Evolutionary conservation across 2,888 invertebrate species (phyloP).

Genomic region (Leptodirus hochenwartii): DNA sequence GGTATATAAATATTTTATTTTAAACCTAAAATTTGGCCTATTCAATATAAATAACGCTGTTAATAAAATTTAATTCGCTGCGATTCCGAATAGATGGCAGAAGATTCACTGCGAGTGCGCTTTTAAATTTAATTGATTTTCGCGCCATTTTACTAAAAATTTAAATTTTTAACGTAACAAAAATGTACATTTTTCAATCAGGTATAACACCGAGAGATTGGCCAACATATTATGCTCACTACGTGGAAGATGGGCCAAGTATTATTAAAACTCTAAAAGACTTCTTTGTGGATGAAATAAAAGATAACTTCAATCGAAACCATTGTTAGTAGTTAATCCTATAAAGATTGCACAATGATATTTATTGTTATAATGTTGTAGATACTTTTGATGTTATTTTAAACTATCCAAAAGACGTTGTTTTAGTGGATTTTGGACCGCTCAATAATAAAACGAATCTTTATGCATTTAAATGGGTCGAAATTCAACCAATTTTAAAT

Average conservation of each 20-base stretch:
- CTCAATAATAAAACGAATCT: constrained; percentile 22
- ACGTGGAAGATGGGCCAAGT: constrained; percentile 20
- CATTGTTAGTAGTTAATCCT: constrained; percentile 18
- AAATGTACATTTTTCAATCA: constrained; percentile 9
- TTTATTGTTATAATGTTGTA: too few relatives aligned
- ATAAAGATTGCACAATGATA: too few relatives aligned
- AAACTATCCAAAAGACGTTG: constrained; percentile 17
- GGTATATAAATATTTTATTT: constrained; percentile 12
- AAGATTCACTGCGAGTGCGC: too few relatives aligned
- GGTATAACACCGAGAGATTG: constrained; percentile 25
- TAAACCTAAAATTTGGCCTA: constrained; percentile 1
- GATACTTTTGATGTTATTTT: constrained; percentile 22
- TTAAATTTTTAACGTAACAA: constrained; percentile 1
- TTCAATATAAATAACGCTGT: not conserved
- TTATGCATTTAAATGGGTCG: constrained; percentile 24
- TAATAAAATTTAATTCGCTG: not conserved
- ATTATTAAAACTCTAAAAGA: constrained; percentile 19
- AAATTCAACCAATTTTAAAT: constrained; percentile 21
- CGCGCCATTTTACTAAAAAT: too few relatives aligned
- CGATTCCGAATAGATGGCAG: constrained; percentile 3
- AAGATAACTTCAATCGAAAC: constrained; percentile 17
- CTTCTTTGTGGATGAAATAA: constrained; percentile 20
- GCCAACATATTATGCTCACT: constrained; percentile 25
- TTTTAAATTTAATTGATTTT: too few relatives aligned
- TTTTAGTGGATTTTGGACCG: constrained; percentile 22